Evolutionary conservation across 2,888 invertebrate species (phyloP).

Genomic region (Leucania comma): DNA sequence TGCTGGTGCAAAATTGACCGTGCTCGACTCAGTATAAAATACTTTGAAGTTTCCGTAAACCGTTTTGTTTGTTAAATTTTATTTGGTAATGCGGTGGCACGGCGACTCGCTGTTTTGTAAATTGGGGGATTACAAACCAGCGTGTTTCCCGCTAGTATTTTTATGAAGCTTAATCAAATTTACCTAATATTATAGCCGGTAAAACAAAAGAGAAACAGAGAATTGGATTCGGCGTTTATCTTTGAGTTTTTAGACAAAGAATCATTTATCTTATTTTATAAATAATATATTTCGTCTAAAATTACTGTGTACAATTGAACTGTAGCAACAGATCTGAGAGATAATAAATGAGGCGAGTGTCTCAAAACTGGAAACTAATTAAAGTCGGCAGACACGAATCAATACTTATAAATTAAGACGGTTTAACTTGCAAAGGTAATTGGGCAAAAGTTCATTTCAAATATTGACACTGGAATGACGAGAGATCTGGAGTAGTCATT

Average conservation of each 20-base stretch:
- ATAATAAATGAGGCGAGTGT: constrained; percentile 84
- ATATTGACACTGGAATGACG: constrained; percentile 83
- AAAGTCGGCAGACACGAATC: constrained; percentile 84
- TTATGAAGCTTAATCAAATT: constrained; percentile 47
- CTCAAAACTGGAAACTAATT: constrained; percentile 87
- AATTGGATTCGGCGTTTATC: constrained; percentile 38
- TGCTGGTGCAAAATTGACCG: constrained; percentile 67
- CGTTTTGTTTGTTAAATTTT: constrained; percentile 64
- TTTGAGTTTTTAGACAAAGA: constrained; percentile 32
- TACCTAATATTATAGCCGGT: constrained; percentile 22
- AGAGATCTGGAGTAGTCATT: constrained; percentile 65
- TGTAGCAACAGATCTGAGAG: constrained; percentile 72
- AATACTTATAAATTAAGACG: constrained; percentile 88
- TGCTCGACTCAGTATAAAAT: constrained; percentile 54
- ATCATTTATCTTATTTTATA: constrained; percentile 53
- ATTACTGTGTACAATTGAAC: constrained; percentile 55
- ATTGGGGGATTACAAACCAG: constrained; percentile 47
- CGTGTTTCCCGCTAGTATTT: constrained; percentile 49
- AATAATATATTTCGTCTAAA: constrained; percentile 56
- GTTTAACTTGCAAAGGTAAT: constrained; percentile 87
- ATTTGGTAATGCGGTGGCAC: constrained; percentile 61
- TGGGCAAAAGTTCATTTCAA: constrained; percentile 85
- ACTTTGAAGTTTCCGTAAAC: constrained; percentile 58
- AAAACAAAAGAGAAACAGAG: constrained; percentile 40
- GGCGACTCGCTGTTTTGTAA: constrained; percentile 42